phyloP scores from a whole-genome alignment of 2,888 invertebrate species.

The Yponomeuta plumbellus region DNA sequence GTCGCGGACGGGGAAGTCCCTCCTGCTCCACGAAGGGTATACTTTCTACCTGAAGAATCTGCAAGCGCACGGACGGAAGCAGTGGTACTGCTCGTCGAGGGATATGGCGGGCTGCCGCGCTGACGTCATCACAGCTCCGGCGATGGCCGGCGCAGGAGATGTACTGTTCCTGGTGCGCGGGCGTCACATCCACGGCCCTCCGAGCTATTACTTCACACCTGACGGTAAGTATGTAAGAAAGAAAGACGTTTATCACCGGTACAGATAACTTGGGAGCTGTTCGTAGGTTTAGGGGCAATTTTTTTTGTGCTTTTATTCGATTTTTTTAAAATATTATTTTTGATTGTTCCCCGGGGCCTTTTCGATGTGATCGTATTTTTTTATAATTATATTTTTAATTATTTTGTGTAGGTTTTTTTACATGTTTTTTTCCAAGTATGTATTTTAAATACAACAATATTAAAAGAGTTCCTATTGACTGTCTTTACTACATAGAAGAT shows the following conservation, averaged over 20 bases:
- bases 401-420: background rate
- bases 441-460: background rate
- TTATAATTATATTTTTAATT: background rate
- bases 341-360: background rate
- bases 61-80: constrained; percentile 67
- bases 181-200: constrained; percentile 64
- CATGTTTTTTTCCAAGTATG: background rate
- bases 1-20: constrained; percentile 68
- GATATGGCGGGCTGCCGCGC: constrained; percentile 71
- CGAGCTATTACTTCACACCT: constrained; percentile 66
- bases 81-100: constrained; percentile 70
- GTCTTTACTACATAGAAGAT: background rate
- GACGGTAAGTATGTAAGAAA: constrained; percentile 69
- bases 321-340: background rate
- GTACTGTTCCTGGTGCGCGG: constrained; percentile 66
- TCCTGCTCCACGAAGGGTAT: constrained; percentile 65
- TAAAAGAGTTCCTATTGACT: constrained; percentile 5
- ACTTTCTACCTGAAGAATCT: constrained; percentile 70
- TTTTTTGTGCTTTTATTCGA: background rate
- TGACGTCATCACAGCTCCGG: constrained; percentile 67
- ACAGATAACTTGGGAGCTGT: constrained; percentile 48
- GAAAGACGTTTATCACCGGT: constrained; percentile 66
- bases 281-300: background rate
- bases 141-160: constrained; percentile 47
- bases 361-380: background rate